Base-by-base conservation (phyloP, 2,797 vertebrate genomes). In the Poecilia gillii region DNA sequence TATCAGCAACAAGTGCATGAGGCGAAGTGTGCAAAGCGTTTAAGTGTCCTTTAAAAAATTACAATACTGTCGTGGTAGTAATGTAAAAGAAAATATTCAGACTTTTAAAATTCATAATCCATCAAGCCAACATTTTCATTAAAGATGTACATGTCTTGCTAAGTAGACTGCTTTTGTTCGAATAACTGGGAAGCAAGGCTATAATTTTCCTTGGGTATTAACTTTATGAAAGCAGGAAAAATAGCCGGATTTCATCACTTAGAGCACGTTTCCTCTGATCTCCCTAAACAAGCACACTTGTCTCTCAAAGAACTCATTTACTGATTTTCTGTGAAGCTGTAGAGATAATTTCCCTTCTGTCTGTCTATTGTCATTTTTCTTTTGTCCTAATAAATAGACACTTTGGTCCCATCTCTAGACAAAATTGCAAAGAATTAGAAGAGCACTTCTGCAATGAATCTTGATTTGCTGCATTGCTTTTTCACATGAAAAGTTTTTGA, bases 211-310 rank as follows among this genome's bases (percentile, higher is more conserved):
- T 36, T 51, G 3, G 18, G 18, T 66, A 66, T 39, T 66, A 39
- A 39, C 39, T 23, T 14, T 11, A 20, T 6, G n/a, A 78, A 11
- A 68, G 66, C 79, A 43, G 39, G 59, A 6, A 41, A 71, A 45
- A 25, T n/a, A 70, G 74, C 47, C 72, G 70, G 76, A 84, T 84
- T 77, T 71, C 76, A 79, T 83, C 76, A 73, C 75, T 87, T 74
- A 16, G 4, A 55, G 45, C 55, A 49, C 73, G 79, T 75, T 86
- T 70, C 36, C 75, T 74, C 75, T 78, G 23, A 84, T 73, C 59
- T 88, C 59, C 62, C 72, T 33, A 72, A 86, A 88, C 81, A 76
- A 74, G 59, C 59, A 51, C 76, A 75, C 83, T 84, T 33, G 12
- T 73, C 31, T 81, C 36, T 73, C 31, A 74, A 75, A 49, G 64